Base-by-base conservation (phyloP, 2,888 invertebrate species). In the Trichogramma evanescens region DNA sequence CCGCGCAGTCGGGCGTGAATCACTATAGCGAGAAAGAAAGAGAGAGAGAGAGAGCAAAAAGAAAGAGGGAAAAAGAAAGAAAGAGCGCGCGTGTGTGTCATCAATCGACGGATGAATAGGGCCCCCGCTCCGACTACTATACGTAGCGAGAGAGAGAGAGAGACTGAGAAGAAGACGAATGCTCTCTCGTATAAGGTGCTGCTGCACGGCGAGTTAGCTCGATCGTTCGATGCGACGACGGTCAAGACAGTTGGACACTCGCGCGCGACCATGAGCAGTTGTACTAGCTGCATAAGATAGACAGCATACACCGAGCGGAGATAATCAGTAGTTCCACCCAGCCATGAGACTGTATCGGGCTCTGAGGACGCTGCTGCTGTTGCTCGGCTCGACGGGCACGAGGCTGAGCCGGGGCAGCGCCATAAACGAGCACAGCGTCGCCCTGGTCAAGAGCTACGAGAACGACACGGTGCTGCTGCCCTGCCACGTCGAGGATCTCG, bases 401-500 rank as follows among this genome's bases (percentile, higher is more conserved):
- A n/a, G 45, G 45, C 2, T 45, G 45, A 45, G n/a, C 8, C 4
- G 46, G 9, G 7, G 10, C 41, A n/a, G 13, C 38, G 43, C 54
- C 39, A 38, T n/a, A 45, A 45, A 45, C 49, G 13, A n/a, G 26
- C 10, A 13, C 39, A 10, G 43, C 10, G 4, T 42, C 4, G n/a
- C 44, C n/a, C 86, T 86, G 4, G 86, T 90, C 50, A 89, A 89
- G 77, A 86, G 86, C 4, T 85, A 84, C 65, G 89, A 89, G 74
- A 90, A 91, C 70, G 88, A 89, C 66, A 88, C 88, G 0, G 89
- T 91, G 0, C 72, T 89, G 39, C 78, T 93, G 63, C 92, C 92
- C 0, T 93, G 92, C 74, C 86, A 88, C 74, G 80, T 89, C 65
- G 86, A 89, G 68, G 81, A 82, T 62, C 70, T 80, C 38, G 86